A percentile compares a stretch with the other conserved stretches of the same genome.
Evolutionary conservation across 2,888 invertebrate genomes (phyloP).

Genomic region (Cephus spinipes): DNA sequence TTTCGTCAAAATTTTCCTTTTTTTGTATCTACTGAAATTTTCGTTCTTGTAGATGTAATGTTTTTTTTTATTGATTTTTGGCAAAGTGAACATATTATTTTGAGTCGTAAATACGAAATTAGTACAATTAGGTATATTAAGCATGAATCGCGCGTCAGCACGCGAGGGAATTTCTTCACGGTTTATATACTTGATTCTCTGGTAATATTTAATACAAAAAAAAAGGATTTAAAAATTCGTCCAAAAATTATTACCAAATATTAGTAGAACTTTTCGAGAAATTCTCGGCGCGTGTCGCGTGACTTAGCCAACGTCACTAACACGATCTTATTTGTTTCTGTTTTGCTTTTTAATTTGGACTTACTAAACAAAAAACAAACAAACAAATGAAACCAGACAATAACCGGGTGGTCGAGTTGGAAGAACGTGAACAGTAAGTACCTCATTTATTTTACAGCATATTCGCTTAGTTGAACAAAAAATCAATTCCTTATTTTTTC

Average conservation of each 20-base stretch:
- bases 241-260: neutral
- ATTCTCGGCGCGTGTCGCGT: neutral
- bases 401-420: slow-evolving; percentile 81
- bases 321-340: slow-evolving; percentile 67
- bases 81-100: neutral
- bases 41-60: neutral
- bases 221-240: neutral
- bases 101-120: slow-evolving; percentile 5
- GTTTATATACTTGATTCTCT: neutral
- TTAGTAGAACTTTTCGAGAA: neutral
- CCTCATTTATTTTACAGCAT: slow-evolving; percentile 19
- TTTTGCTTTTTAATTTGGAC: slow-evolving; percentile 70
- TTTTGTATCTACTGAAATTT: neutral
- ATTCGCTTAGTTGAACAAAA: neutral
- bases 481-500: neutral
- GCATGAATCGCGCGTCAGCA: neutral
- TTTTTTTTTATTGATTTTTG: neutral
- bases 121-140: neutral
- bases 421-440: slow-evolving; percentile 90
- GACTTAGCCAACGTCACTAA: slow-evolving; percentile 60
- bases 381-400: slow-evolving; percentile 71
- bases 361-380: slow-evolving; percentile 63
- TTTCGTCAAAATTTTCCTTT: neutral
- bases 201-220: neutral
- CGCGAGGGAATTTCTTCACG: neutral